Conservation (phyloP, 2,113 vertebrate species). For the Stercorarius parasiticus region DNA sequence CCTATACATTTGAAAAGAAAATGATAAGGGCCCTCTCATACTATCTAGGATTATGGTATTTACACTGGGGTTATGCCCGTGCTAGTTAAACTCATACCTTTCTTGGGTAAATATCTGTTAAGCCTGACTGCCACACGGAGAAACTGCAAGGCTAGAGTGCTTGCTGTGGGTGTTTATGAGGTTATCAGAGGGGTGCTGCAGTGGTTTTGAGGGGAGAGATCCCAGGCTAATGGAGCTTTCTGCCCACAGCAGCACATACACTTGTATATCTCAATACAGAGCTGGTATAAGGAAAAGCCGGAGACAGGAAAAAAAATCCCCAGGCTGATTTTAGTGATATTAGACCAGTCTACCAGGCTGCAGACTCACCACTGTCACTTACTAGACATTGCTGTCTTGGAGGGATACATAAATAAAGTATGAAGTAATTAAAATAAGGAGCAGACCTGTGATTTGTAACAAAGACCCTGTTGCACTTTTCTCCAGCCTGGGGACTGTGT, state of each 20-base stretch:
- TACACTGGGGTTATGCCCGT: background rate
- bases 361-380: background rate
- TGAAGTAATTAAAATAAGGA: background rate
- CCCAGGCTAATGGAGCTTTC: background rate
- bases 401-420: background rate
- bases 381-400: background rate
- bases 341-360: background rate
- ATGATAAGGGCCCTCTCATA: background rate
- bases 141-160: background rate
- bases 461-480: background rate
- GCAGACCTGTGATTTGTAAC: background rate
- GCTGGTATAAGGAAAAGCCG: background rate
- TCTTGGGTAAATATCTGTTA: background rate
- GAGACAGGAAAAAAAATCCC: background rate
- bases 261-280: background rate
- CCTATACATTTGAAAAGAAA: background rate
- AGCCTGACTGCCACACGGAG: fast-evolving
- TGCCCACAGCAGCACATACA: background rate
- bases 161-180: background rate
- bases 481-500: background rate
- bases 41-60: background rate
- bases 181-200: background rate
- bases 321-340: background rate
- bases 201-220: background rate
- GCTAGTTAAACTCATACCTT: background rate